Evolutionary conservation across 1,140 invertebrate genomes (phyloP).

Genomic region (Antheraea pernyi): DNA sequence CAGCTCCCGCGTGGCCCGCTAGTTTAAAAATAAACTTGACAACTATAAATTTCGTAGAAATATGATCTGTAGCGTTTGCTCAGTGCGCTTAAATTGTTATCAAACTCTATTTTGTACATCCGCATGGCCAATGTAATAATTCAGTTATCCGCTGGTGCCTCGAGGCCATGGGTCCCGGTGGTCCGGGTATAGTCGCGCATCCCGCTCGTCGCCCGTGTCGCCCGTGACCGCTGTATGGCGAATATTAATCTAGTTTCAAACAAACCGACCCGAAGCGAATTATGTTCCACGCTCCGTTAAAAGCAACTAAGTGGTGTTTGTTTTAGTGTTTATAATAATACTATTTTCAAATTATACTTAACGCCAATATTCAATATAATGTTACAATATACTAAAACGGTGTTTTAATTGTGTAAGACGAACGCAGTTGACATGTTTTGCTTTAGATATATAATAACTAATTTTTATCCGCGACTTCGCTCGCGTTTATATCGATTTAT

Average conservation of each 20-base stretch:
- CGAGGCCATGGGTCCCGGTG: slow-evolving; percentile 21
- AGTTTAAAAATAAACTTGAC: too few relatives aligned
- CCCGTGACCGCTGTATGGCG: slow-evolving; percentile 30
- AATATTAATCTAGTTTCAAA: slow-evolving; percentile 69
- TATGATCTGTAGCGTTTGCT: neutral
- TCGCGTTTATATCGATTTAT: too few relatives aligned
- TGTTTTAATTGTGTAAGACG: too few relatives aligned
- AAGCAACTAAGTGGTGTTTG: neutral
- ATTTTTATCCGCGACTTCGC: too few relatives aligned
- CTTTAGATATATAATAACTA: too few relatives aligned
- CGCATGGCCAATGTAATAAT: slow-evolving; percentile 56
- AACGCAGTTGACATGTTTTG: too few relatives aligned
- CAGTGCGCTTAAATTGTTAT: neutral
- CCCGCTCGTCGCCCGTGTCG: slow-evolving; percentile 24
- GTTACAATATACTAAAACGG: too few relatives aligned
- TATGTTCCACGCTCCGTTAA: slow-evolving; percentile 54
- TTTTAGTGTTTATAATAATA: neutral
- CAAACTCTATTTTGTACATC: neutral
- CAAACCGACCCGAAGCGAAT: slow-evolving; percentile 53
- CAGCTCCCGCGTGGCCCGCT: too few relatives aligned
- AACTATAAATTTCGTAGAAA: neutral
- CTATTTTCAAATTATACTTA: neutral
- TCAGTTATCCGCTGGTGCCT: slow-evolving; percentile 55
- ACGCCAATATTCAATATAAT: neutral
- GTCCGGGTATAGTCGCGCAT: slow-evolving; percentile 5